Evolutionary conservation across 2,797 vertebrate genomes (phyloP).

Genomic region (Anableps anableps): DNA sequence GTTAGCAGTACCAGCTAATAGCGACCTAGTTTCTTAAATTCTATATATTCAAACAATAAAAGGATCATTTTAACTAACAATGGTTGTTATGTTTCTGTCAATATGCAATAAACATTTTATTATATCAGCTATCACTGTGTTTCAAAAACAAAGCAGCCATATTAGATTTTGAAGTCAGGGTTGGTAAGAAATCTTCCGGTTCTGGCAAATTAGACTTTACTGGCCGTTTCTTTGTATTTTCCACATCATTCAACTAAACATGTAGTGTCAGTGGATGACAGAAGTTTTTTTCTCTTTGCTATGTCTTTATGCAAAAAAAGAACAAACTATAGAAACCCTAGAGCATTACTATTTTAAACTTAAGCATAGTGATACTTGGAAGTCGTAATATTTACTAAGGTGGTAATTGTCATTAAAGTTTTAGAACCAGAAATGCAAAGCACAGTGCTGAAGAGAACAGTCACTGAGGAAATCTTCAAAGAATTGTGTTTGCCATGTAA

Average conservation of each 20-base stretch:
- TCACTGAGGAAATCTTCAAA: constrained; percentile 5
- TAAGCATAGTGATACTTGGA: neutral
- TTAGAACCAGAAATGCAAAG: neutral
- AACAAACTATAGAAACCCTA: no score
- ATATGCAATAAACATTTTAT: neutral
- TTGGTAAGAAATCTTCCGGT: neutral
- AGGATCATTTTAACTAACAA: neutral
- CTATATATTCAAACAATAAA: neutral
- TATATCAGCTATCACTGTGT: neutral
- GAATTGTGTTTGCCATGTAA: constrained; percentile 10
- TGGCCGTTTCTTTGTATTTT: neutral
- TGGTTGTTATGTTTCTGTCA: neutral
- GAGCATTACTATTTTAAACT: neutral
- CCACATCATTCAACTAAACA: neutral
- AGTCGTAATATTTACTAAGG: neutral
- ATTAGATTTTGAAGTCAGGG: neutral
- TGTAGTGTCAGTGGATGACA: neutral
- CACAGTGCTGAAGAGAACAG: neutral
- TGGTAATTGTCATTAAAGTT: neutral
- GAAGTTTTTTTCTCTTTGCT: neutral
- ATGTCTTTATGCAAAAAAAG: neutral
- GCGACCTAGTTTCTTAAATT: neutral
- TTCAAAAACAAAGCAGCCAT: neutral
- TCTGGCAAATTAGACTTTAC: neutral
- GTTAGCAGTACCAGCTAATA: neutral